Evolutionary conservation across 2,797 vertebrate genomes (phyloP), one percentile per base, ranked within the genome.

Genomic region (Macrochelys suwanniensis): DNA sequence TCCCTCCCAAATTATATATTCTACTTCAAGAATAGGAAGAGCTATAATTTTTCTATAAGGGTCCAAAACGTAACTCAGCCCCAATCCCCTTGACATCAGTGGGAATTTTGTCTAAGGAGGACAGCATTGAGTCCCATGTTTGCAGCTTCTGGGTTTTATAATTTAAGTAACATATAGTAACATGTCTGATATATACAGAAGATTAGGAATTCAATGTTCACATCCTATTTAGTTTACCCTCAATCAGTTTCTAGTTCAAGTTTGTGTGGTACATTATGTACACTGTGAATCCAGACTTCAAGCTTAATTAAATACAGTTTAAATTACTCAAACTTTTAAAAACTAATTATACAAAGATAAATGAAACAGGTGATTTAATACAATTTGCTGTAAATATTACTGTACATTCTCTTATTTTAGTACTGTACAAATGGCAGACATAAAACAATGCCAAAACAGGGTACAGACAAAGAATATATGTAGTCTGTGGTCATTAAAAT

Each of bases 101-200:
- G 10, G 50, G 37, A 56, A 42, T 19, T 2, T 33, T 65, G 86
- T 42, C 76, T 82, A 8, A 7, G 33, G 45, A 80, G 88, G 11
- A 45, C 45, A 77, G 50, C 83, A 80, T 68, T 68, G 54, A 68
- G 17, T 61, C 59, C 57, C 47, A 25, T 11, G 17, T 76, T 57
- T 57, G 28, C 51, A 17, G 23, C 25, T n/a, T 42, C 49, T 61
- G 26, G 57, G 49, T 84, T 65, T 89, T 78, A 37, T 42, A 19
- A 25, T 80, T 17, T 53, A 68, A 50, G 45, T 1, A 5, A 47
- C 2, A 0, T 31, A 59, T 25, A 50, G 45, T 1, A 5, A 47
- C 2, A 0, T 31, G 68, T 25, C n/a, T 5, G 0, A 45, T 2
- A 3, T 57, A 42, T 2, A 3, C 13, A 0, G 0, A 37, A 37